Base-by-base conservation (phyloP, 1,140 invertebrate species). In the Apis laboriosa region DNA sequence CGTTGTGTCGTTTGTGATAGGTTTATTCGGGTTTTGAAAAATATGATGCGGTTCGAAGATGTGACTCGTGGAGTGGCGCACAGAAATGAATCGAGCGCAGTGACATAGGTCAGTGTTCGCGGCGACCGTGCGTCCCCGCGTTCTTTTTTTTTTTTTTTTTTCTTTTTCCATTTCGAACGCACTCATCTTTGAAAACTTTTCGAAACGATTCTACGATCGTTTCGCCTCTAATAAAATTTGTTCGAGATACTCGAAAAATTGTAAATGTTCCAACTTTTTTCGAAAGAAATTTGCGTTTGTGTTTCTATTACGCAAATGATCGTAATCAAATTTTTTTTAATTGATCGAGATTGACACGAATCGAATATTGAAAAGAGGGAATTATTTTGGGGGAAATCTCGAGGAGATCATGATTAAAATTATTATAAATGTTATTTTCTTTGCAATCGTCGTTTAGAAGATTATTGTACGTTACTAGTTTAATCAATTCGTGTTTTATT, bases 91-190 rank as follows among this genome's bases (percentile, higher is more conserved):
- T 34, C 77, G 55, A 63, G 74, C 61, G 49, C 80, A 66, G 85
- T 88, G 73, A 84, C 56, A 63, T 53, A 75, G 77, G 78, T 88
- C 82, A 75, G 82, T 66, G 85, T 70, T 78, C 74, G 74, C 55
- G 13, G 13, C 74, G 74, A n/a, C 85, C 49, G 28, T 19, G 43
- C 49, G 9, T 17, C 28, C 49, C 19, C 58, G 28, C 49, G 11
- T 28, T 15, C 34, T 17, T 17, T 24, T 1, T 60, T n/a, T 28
- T 1, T 19, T 64, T 21, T 21, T n/a, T n/a, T 1, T 19, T 64
- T 21, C 15, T n/a, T n/a, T 43, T 21, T 4, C 0, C 13, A 49
- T 49, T 66, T 9, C 13, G 55, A 68, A 19, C 64, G 7, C 9
- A 19, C 71, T 56, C 11, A 51, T 34, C 17, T 15, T n/a, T 68